phyloP scores from a whole-genome alignment of 2,113 vertebrate species.

The Oophaga pumilio region DNA sequence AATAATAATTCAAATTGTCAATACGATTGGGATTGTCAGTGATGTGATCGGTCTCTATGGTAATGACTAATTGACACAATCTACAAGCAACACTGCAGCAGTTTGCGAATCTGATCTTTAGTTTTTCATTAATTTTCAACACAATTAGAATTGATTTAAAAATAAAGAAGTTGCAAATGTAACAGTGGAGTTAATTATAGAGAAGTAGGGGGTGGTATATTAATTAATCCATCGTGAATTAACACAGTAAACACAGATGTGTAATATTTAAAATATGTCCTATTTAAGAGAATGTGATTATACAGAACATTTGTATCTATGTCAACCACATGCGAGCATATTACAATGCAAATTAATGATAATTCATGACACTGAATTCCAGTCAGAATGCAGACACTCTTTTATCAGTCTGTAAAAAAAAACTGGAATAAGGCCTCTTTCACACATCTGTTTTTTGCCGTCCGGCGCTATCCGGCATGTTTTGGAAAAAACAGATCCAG shows the following conservation, averaged over 20 bases:
- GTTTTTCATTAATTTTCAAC: slow-evolving; percentile 6
- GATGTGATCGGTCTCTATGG: slow-evolving; percentile 7
- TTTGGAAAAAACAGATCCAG: too few relatives aligned
- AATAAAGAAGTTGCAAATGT: neutral
- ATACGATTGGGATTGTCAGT: neutral
- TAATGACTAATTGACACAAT: neutral
- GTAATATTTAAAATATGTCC: neutral
- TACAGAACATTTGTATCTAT: neutral
- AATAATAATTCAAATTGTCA: slow-evolving; percentile 12
- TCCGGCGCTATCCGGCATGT: too few relatives aligned
- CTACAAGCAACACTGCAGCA: neutral
- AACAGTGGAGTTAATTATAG: slow-evolving; percentile 11
- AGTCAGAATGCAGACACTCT: neutral
- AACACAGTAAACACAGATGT: neutral
- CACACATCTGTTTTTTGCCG: too few relatives aligned
- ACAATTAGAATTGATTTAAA: slow-evolving; percentile 16
- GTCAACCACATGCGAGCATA: neutral
- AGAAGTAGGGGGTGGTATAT: neutral
- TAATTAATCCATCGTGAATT: slow-evolving; percentile 26
- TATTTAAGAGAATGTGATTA: neutral
- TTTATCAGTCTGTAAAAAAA: neutral
- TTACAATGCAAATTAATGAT: neutral
- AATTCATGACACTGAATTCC: neutral
- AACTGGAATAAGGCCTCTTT: neutral
- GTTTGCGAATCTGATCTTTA: neutral